A percentile compares a stretch with the other conserved stretches of the same genome.
Conservation (phyloP, 2,888 invertebrate genomes). For the Hermaeophaga mercurialis region DNA sequence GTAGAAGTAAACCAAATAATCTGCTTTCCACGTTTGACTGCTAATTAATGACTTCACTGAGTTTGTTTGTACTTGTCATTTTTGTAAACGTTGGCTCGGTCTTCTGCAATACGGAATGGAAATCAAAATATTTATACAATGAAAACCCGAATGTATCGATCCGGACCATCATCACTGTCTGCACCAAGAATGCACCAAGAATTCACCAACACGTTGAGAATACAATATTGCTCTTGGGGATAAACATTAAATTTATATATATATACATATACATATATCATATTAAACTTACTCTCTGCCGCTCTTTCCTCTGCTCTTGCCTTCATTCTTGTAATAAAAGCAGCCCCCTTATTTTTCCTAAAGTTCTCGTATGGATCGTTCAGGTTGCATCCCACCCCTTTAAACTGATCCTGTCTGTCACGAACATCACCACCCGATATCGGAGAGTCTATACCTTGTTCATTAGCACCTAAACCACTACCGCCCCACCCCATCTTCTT, state of each 20-base stretch:
- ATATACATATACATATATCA: no score
- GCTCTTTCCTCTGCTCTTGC: constrained; percentile 80
- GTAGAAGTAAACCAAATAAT: no score
- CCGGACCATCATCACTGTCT: no score
- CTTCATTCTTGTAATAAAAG: constrained; percentile 93
- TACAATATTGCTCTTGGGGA: no score
- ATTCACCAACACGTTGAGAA: no score
- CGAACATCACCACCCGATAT: constrained; percentile 90
- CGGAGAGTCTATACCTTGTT: constrained; percentile 95
- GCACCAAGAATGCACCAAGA: constrained; percentile 21
- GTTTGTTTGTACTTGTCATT: no score
- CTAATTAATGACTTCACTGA: no score
- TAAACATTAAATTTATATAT: not conserved
- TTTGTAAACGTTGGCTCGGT: no score
- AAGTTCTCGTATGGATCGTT: constrained; percentile 98
- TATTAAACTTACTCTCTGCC: constrained; percentile 56
- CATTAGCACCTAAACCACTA: constrained; percentile 89
- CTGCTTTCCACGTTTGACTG: no score
- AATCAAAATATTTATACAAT: no score
- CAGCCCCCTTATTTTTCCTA: constrained; percentile 93
- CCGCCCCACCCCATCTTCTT: constrained; percentile 99
- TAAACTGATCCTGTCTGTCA: constrained; percentile 91
- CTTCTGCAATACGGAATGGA: no score
- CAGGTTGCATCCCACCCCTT: constrained; percentile 89
- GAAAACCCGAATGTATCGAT: no score